Conservation (phyloP, 92 coral and sea anemone species). For the Phenganax stokvisi region DNA sequence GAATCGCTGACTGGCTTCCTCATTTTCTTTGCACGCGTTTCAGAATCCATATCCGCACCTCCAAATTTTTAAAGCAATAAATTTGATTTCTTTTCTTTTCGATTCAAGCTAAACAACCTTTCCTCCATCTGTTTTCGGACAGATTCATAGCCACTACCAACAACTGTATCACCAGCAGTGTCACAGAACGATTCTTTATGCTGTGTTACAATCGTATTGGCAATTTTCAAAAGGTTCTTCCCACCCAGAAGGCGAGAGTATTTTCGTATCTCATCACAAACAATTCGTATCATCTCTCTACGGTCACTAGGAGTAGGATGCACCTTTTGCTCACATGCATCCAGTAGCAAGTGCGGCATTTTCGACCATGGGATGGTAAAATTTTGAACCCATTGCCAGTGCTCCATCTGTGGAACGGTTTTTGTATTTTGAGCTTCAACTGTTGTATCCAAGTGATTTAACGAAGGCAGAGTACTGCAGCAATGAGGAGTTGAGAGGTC, state of each 20-base stretch:
- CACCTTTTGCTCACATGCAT: slow-evolving; percentile 1
- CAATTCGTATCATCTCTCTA: not conserved
- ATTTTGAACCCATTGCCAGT: not conserved
- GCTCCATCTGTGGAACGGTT: not conserved
- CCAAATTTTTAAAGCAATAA: not conserved
- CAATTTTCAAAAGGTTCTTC: slow-evolving; percentile 11
- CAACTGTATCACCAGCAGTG: not conserved
- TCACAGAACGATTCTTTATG: not conserved
- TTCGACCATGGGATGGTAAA: not conserved
- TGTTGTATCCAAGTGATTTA: no score
- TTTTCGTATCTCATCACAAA: slow-evolving; percentile 1
- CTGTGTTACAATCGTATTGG: slow-evolving; percentile 3
- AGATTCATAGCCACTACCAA: slow-evolving; percentile 12
- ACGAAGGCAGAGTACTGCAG: no score
- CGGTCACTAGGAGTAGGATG: not conserved
- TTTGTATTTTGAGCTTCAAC: no score
- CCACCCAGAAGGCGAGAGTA: not conserved
- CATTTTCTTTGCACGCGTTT: not conserved
- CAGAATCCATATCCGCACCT: not conserved
- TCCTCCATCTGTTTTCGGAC: slow-evolving; percentile 11
- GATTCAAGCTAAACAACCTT: not conserved
- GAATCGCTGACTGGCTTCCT: not conserved
- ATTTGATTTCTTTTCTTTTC: not conserved
- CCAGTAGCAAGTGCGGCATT: not conserved
- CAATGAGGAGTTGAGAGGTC: no score